These are phyloP conservation scores for Zaprionus inermis DNA, from an alignment of 1,140 invertebrate species.

Conservation along the genomic window DNA sequence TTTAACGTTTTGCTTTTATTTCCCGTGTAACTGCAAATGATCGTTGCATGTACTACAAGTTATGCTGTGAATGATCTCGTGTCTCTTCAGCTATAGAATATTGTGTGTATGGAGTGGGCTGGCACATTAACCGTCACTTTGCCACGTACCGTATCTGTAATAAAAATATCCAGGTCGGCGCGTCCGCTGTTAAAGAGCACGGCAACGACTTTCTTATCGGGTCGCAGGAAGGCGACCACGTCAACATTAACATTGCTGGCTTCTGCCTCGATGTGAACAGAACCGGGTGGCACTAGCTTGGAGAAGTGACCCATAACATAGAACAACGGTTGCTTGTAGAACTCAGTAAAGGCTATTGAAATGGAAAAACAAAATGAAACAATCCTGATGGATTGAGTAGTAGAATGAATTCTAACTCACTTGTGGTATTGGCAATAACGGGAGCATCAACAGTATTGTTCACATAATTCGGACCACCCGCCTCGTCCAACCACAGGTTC, in stretches of 20 bases:
- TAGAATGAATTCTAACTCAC: conserved; percentile 16
- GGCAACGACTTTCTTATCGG: conserved; percentile 86
- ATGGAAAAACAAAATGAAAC: not conserved
- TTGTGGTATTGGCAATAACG: conserved; percentile 88
- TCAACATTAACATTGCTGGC: conserved; percentile 65
- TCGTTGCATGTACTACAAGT: not conserved
- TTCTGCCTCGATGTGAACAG: conserved; percentile 84
- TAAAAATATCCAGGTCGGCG: conserved; percentile 60
- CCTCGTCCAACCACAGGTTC: conserved; percentile 91
- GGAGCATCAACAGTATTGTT: conserved; percentile 91
- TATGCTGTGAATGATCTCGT: not conserved
- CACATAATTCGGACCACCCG: conserved; percentile 93
- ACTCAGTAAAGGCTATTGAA: conserved; percentile 85
- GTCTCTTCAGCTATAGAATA: conserved; percentile 63
- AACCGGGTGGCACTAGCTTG: conserved; percentile 90
- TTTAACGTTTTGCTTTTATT: not conserved
- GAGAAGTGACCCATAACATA: conserved; percentile 95
- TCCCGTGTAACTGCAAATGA: not conserved
- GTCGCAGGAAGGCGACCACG: conserved; percentile 86
- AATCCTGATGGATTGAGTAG: not conserved
- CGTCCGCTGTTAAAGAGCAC: conserved; percentile 86
- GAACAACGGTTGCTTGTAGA: conserved; percentile 96
- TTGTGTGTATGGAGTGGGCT: conserved; percentile 72
- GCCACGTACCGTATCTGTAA: conserved; percentile 61
- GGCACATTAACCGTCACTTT: conserved; percentile 65